Conservation (phyloP, 2,888 invertebrate species). For the Acleris laterana region DNA sequence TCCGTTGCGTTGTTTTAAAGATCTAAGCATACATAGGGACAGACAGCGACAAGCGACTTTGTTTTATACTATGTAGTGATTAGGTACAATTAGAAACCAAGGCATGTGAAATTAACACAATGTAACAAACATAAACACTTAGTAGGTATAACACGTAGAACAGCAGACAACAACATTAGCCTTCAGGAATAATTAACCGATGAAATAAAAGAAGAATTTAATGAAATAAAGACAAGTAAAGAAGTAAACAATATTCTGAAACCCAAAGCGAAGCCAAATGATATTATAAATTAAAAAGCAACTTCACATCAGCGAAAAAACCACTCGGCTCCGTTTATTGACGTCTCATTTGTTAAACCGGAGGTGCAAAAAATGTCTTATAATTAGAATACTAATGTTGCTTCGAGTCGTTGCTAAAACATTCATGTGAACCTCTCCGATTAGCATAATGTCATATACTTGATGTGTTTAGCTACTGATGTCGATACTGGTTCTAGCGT, state of each 20-base stretch:
- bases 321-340: constrained; percentile 56
- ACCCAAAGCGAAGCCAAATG: background rate
- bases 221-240: too few relatives aligned
- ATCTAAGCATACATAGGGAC: too few relatives aligned
- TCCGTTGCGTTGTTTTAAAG: too few relatives aligned
- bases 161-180: too few relatives aligned
- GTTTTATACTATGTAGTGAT: too few relatives aligned
- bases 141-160: too few relatives aligned
- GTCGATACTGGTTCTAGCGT: constrained; percentile 52
- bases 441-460: constrained; percentile 77
- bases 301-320: constrained; percentile 41
- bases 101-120: too few relatives aligned
- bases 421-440: constrained; percentile 60
- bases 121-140: too few relatives aligned
- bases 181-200: too few relatives aligned
- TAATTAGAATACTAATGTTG: constrained; percentile 73
- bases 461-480: constrained; percentile 70
- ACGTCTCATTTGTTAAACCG: constrained; percentile 63
- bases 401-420: constrained; percentile 64
- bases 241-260: background rate
- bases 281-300: constrained; percentile 27
- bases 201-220: too few relatives aligned
- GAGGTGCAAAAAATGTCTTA: constrained; percentile 63
- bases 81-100: too few relatives aligned
- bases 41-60: too few relatives aligned